phyloP scores from a whole-genome alignment of 2,113 vertebrate species.

The Pedionomus torquatus region DNA sequence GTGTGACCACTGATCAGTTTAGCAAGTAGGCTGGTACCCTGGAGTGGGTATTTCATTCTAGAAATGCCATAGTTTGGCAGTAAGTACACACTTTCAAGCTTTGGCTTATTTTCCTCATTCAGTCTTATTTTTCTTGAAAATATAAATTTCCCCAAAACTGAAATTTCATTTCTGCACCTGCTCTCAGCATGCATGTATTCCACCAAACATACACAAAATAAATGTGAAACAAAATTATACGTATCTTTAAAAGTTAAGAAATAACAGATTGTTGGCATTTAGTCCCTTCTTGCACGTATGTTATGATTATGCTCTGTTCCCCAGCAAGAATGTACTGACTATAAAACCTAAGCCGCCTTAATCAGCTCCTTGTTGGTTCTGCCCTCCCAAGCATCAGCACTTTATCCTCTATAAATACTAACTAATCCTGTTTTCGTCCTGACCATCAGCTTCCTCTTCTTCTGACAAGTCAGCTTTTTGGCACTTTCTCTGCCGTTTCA shows the following conservation, averaged over 20 bases:
- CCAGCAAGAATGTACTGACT: background rate
- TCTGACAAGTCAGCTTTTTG: background rate
- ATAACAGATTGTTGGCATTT: background rate
- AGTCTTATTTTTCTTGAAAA: background rate
- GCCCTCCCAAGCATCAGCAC: background rate
- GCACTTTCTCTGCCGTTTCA: background rate
- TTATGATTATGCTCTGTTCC: background rate
- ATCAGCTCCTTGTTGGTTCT: background rate
- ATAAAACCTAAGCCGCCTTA: background rate
- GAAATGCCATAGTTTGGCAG: background rate
- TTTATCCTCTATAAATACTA: background rate
- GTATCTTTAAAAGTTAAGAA: background rate
- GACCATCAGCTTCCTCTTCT: background rate
- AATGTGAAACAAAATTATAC: background rate
- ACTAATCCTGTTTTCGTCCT: background rate
- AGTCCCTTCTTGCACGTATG: background rate
- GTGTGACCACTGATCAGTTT: background rate
- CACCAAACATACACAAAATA: background rate
- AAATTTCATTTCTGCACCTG: background rate
- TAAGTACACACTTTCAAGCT: background rate
- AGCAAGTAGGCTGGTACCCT: background rate
- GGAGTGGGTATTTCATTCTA: background rate
- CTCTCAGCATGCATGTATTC: fast-evolving
- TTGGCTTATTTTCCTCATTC: background rate
- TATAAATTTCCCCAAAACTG: background rate